Conservation (phyloP, 2,888 invertebrate genomes). For the Lasioglossum lativentre region DNA sequence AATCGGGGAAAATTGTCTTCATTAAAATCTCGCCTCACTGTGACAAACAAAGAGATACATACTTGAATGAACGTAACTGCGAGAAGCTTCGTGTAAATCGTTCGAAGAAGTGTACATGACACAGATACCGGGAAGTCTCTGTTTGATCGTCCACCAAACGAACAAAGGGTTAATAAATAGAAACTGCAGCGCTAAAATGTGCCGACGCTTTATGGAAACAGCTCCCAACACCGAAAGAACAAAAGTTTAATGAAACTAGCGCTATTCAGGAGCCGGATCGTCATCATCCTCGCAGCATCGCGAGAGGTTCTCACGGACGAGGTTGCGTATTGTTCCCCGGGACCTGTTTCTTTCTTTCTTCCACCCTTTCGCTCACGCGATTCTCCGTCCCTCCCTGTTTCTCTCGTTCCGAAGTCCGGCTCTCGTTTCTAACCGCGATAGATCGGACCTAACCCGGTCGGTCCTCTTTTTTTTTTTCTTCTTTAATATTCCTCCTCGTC, state of each 20-base stretch:
- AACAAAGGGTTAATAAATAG: background rate
- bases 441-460: background rate
- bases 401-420: background rate
- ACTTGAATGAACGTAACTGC: background rate
- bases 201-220: background rate
- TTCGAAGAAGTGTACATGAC: background rate
- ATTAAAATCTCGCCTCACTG: background rate
- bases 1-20: slow-evolving; percentile 2
- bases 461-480: background rate
- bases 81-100: background rate
- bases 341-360: slow-evolving; percentile 28
- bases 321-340: slow-evolving; percentile 45
- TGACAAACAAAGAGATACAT: background rate
- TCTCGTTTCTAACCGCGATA: background rate
- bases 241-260: slow-evolving; percentile 1
- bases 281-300: slow-evolving; percentile 5
- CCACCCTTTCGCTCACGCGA: background rate
- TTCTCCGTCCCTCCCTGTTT: slow-evolving; percentile 1
- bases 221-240: background rate
- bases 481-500: slow-evolving; percentile 20
- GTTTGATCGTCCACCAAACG: background rate
- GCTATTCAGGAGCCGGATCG: slow-evolving; percentile 9
- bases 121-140: background rate
- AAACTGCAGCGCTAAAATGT: background rate
- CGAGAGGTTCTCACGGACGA: slow-evolving; percentile 53